Percentiles rank a stretch among this genome's conserved stretches.
Evolutionary conservation across 2,797 vertebrate species (phyloP).

Genomic region (Sebastes goodei): DNA sequence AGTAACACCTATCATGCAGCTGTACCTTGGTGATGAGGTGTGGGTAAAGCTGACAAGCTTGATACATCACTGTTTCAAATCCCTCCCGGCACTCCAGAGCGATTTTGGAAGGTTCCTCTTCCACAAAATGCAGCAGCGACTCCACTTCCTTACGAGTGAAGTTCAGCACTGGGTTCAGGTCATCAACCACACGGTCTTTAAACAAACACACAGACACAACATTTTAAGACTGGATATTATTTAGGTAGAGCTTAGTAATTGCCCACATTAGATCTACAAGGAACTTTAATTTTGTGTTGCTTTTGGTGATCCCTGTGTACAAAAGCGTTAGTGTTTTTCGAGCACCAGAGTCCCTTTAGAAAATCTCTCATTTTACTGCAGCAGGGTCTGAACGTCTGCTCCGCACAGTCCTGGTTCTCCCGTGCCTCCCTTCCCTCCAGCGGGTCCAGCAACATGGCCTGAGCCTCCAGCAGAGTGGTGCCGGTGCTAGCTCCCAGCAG

Average conservation of each 20-base stretch:
- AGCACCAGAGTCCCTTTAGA: background rate
- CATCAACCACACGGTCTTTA: conserved; percentile 96
- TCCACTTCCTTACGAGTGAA: conserved; percentile 98
- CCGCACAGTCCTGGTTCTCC: background rate
- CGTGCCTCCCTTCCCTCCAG: background rate
- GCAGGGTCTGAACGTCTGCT: background rate
- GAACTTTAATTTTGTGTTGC: background rate
- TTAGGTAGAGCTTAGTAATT: background rate
- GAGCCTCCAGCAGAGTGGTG: no score
- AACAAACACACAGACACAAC: conserved; percentile 3
- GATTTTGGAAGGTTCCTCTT: conserved; percentile 88
- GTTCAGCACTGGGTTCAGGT: conserved; percentile 96
- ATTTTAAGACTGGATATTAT: background rate
- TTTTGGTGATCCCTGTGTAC: background rate
- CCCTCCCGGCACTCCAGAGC: conserved; percentile 72
- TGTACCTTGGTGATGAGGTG: conserved; percentile 96
- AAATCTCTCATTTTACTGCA: background rate
- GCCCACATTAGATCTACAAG: background rate
- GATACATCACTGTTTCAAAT: conserved; percentile 87
- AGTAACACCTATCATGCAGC: background rate
- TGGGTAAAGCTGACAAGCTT: conserved; percentile 91
- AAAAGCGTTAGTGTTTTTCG: background rate
- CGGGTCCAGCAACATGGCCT: no score
- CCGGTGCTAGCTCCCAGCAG: no score
- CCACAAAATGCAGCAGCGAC: conserved; percentile 96